Evolutionary conservation across 2,113 vertebrate genomes (phyloP), one percentile per base, ranked within the genome.

Genomic region (Aptenodytes forsteri): DNA sequence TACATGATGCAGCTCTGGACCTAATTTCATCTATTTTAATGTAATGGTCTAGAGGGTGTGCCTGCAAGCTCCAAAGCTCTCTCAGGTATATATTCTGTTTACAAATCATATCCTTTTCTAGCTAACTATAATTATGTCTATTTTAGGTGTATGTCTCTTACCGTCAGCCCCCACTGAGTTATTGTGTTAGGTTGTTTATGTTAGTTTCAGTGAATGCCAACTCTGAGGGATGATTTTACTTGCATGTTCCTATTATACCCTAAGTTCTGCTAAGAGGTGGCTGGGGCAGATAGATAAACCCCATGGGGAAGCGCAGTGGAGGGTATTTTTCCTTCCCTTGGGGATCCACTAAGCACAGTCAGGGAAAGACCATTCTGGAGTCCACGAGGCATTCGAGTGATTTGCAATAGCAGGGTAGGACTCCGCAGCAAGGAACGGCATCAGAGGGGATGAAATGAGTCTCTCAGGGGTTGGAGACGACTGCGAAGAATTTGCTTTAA

Each of bases 321-420:
- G 13, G 29, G 14, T n/a, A 6, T 70, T 69, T 84, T 71, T 52
- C 3, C 20, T 50, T 77, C 58, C 46, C 23, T 59, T 38, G 34
- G 29, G 20, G 12, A 80, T 72, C 44, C 26, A 30, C 15, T 21
- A 19, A 82, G 59, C 30, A 62, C 25, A 55, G 76, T 5, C 25
- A 59, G 36, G 30, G 34, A 56, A 81, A 49, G 58, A 56, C 9
- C 22, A 13, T 77, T 44, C 64, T 59, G 64, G 30, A 80, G 11
- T 30, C 16, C 26, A 18, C 0, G 0, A 83, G 44, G 13, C 11
- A 26, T 69, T 72, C 2, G 6, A 44, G 36, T 23, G 23, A 44
- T 73, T 30, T 67, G 7, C 38, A 61, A 14, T 9, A 59, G 38
- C 19, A 65, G 42, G 32, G 47, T 32, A 55, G 32, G 54, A 69